Percentiles rank a stretch among this genome's conserved stretches.
phyloP scores from a whole-genome alignment of 2,888 invertebrate species.

The Dicyrtomina minuta region DNA sequence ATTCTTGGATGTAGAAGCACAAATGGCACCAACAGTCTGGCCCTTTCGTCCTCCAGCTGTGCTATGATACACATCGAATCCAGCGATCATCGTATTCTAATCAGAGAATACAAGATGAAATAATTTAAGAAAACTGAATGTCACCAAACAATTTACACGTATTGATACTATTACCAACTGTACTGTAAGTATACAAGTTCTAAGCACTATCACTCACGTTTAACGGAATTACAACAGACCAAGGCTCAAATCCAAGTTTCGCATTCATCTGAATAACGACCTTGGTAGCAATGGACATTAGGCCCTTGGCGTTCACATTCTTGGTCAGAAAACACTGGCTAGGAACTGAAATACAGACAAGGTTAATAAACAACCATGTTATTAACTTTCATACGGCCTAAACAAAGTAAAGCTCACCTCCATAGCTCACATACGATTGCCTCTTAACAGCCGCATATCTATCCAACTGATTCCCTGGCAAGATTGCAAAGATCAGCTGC shows the following conservation, averaged over 20 bases:
- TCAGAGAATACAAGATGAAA: conserved; percentile 30
- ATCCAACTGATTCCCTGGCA: conserved; percentile 59
- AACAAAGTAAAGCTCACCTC: conserved; percentile 32
- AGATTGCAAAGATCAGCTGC: conserved; percentile 57
- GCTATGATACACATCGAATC: conserved; percentile 80
- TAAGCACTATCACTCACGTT: conserved; percentile 49
- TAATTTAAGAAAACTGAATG: neutral
- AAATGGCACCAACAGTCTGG: conserved; percentile 69
- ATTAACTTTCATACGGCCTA: too few relatives aligned
- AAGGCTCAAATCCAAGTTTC: too few relatives aligned
- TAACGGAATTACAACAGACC: conserved; percentile 73
- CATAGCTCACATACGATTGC: conserved; percentile 56
- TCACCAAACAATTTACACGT: conserved; percentile 38
- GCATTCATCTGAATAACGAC: too few relatives aligned
- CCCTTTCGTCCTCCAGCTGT: conserved; percentile 61
- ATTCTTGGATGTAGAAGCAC: conserved; percentile 66
- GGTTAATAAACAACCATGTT: too few relatives aligned
- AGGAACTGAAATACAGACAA: conserved; percentile 40
- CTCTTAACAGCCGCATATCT: conserved; percentile 61
- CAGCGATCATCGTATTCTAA: conserved; percentile 57
- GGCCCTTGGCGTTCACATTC: conserved; percentile 43
- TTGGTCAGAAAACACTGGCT: conserved; percentile 50
- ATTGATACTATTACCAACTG: conserved; percentile 74
- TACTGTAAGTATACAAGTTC: conserved; percentile 37
- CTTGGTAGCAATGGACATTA: conserved; percentile 56